These are phyloP conservation scores for Melozone crissalis DNA, from an alignment of 2,113 vertebrate genomes.

Conservation along the genomic window DNA sequence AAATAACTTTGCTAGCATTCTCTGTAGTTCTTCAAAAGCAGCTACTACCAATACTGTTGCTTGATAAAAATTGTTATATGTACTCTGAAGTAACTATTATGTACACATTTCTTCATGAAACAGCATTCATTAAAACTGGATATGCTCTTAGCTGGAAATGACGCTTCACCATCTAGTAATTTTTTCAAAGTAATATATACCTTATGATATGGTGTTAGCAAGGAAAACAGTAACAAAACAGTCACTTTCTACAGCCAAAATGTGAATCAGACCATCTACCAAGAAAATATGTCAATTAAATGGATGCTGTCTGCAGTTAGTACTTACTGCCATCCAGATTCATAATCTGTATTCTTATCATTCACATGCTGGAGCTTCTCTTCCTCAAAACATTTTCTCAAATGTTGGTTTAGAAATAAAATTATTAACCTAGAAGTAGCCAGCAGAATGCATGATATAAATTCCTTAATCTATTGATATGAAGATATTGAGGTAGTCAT, in stretches of 20 bases:
- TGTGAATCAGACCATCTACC: neutral
- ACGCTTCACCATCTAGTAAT: constrained; percentile 2
- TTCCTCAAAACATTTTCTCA: neutral
- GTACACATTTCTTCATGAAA: constrained; percentile 46
- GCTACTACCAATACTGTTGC: neutral
- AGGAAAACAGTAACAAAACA: neutral
- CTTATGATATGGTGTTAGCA: neutral
- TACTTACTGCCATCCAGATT: neutral
- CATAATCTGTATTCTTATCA: neutral
- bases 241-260: neutral
- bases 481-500: neutral
- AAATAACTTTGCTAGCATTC: neutral
- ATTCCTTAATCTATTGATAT: neutral
- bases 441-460: neutral
- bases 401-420: constrained; percentile 8
- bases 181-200: constrained; percentile 25
- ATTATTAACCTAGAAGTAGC: neutral
- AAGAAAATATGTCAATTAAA: constrained; percentile 19
- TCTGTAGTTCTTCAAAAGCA: neutral
- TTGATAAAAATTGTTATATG: constrained; percentile 8
- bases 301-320: neutral
- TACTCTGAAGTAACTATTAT: constrained; percentile 26
- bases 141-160: constrained; percentile 30
- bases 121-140: constrained; percentile 41
- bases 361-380: neutral